phyloP scores from a whole-genome alignment of 2,888 invertebrate species.

The Melieria omissa region DNA sequence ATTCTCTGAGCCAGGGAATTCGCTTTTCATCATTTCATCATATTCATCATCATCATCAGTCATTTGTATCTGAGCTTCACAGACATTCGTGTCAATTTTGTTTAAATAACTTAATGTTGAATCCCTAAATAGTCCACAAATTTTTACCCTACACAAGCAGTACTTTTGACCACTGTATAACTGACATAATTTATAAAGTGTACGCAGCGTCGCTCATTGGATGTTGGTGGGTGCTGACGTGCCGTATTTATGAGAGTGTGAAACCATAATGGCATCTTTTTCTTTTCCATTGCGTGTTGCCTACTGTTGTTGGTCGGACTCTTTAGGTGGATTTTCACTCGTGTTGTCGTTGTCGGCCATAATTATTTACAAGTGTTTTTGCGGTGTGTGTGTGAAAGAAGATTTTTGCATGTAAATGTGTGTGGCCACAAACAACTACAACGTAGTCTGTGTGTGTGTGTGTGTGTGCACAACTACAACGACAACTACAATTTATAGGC shows the following conservation, averaged over 20 bases:
- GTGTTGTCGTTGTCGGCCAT: constrained; percentile 52
- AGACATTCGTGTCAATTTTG: too few relatives aligned
- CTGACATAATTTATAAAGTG: constrained; percentile 33
- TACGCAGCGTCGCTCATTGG: constrained; percentile 48
- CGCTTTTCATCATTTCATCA: too few relatives aligned
- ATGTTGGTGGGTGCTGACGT: constrained; percentile 49
- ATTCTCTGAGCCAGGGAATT: too few relatives aligned
- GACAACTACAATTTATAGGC: neutral
- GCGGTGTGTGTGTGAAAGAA: neutral
- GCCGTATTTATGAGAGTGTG: constrained; percentile 44
- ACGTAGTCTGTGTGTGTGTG: too few relatives aligned
- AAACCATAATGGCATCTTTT: constrained; percentile 56
- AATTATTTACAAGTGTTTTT: constrained; percentile 55
- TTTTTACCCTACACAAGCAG: too few relatives aligned
- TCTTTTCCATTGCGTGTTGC: constrained; percentile 24
- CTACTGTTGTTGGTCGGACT: constrained; percentile 6
- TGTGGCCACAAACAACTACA: too few relatives aligned
- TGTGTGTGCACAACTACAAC: too few relatives aligned
- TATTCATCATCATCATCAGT: too few relatives aligned
- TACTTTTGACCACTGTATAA: constrained; percentile 5
- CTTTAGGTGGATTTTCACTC: neutral
- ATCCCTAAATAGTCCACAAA: too few relatives aligned
- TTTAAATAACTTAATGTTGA: too few relatives aligned
- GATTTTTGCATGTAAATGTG: constrained; percentile 1
- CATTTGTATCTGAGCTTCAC: too few relatives aligned